These are phyloP conservation scores for Hetaerina titia DNA, from an alignment of 2,888 invertebrate species.

Conservation along the genomic window DNA sequence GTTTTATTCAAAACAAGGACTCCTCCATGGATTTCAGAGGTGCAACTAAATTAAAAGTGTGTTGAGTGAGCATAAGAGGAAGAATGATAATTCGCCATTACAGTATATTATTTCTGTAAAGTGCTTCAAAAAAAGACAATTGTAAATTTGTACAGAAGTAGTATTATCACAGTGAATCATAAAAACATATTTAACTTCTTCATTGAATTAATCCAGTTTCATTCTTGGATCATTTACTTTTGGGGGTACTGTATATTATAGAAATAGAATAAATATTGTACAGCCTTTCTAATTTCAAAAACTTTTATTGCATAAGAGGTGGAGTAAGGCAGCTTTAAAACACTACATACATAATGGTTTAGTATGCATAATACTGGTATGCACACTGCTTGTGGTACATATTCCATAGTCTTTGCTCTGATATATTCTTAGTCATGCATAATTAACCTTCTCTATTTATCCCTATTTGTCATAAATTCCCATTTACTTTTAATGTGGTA, in stretches of 20 bases:
- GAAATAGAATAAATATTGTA: constrained; percentile 55
- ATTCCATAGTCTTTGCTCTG: background rate
- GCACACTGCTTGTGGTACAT: background rate
- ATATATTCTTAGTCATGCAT: background rate
- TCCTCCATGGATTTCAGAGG: background rate
- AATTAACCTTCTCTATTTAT: background rate
- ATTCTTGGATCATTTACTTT: constrained; percentile 48
- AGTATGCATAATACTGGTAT: background rate
- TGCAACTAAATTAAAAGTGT: background rate
- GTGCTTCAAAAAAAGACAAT: constrained; percentile 7
- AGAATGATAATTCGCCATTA: constrained; percentile 13
- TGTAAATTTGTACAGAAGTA: constrained; percentile 60
- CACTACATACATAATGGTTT: background rate
- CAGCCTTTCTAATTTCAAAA: background rate
- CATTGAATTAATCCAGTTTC: constrained; percentile 25
- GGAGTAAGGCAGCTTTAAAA: background rate
- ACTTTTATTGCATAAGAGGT: background rate
- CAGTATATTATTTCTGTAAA: background rate
- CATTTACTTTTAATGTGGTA: background rate
- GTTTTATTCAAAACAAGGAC: background rate
- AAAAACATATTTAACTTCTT: constrained; percentile 13
- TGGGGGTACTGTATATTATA: constrained; percentile 55
- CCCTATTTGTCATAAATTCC: background rate
- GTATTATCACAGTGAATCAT: background rate
- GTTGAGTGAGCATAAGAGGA: background rate